phyloP scores from a whole-genome alignment of 2,888 invertebrate genomes.

The Cheilosia scutellata region DNA sequence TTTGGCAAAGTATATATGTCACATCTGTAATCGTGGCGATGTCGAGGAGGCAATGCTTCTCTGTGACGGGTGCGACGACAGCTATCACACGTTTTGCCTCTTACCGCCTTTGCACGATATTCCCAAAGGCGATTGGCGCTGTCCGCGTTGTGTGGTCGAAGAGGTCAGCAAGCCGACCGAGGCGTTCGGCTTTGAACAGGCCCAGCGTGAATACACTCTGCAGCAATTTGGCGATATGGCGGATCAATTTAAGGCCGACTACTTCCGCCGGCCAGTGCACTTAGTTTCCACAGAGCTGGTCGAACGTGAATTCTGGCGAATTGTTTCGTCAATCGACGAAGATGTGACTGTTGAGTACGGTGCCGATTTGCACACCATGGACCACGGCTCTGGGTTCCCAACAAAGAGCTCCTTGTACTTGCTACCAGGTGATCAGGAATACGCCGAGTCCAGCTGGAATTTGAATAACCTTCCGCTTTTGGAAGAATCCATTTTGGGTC shows the following conservation, averaged over 20 bases:
- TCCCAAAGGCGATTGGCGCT: conserved; percentile 98
- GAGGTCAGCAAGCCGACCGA: conserved; percentile 96
- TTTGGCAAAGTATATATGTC: conserved; percentile 97
- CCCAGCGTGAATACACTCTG: conserved; percentile 95
- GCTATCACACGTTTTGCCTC: conserved; percentile 98
- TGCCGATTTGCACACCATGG: conserved; percentile 98
- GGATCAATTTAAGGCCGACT: conserved; percentile 98
- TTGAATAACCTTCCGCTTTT: conserved; percentile 98
- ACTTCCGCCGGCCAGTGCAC: conserved; percentile 98
- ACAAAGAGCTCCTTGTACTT: conserved; percentile 93
- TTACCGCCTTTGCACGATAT: conserved; percentile 96
- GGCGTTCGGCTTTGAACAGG: conserved; percentile 99
- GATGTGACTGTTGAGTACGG: conserved; percentile 99
- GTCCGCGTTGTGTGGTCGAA: conserved; percentile 96
- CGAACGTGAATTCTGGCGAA: conserved; percentile 99
- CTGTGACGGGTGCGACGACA: conserved; percentile 98
- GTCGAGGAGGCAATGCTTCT: conserved; percentile 97
- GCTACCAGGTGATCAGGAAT: conserved; percentile 92
- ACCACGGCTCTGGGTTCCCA: conserved; percentile 97
- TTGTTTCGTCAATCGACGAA: conserved; percentile 97
- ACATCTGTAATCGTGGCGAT: conserved; percentile 96
- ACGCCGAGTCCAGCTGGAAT: conserved; percentile 98
- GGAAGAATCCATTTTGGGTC: conserved; percentile 96
- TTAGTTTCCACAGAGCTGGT: conserved; percentile 94
- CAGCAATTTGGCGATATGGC: conserved; percentile 99